These are phyloP conservation scores for Pseudomyrmex cubaensis DNA, from an alignment of 1,140 invertebrate genomes.

Conservation along the genomic window DNA sequence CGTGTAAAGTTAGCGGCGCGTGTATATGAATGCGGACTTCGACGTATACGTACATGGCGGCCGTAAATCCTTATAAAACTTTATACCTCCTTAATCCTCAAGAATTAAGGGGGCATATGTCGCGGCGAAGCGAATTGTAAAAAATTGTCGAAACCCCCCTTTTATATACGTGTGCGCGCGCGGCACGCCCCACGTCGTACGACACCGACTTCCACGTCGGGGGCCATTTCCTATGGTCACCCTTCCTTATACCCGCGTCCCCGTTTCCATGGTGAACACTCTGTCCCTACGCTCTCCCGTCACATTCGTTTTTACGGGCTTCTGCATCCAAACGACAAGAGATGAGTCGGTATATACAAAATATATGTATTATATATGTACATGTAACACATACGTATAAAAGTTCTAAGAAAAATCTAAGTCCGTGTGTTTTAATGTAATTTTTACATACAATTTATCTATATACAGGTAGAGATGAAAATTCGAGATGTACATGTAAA, in stretches of 20 bases:
- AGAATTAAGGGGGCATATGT: constrained; percentile 57
- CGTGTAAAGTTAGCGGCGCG: not conserved
- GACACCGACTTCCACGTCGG: not conserved
- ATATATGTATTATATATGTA: too few relatives aligned
- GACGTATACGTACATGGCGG: not conserved
- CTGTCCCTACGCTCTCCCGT: constrained; percentile 32
- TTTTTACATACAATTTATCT: too few relatives aligned
- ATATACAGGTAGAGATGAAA: too few relatives aligned
- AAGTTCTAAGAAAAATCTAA: too few relatives aligned
- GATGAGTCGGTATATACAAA: not conserved
- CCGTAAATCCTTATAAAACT: too few relatives aligned
- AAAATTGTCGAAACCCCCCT: constrained; percentile 66
- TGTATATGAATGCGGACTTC: constrained; percentile 60
- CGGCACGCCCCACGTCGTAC: not conserved
- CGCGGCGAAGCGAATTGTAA: constrained; percentile 18
- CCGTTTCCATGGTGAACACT: constrained; percentile 57
- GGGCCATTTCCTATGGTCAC: constrained; percentile 27
- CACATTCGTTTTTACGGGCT: constrained; percentile 65
- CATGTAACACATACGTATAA: too few relatives aligned
- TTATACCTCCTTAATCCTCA: constrained; percentile 60
- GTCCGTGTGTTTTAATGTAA: too few relatives aligned
- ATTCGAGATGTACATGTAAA: too few relatives aligned
- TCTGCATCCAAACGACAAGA: constrained; percentile 34
- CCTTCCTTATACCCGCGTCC: constrained; percentile 11
- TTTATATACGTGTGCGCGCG: not conserved